Conservation (phyloP, 2,797 vertebrate genomes). For the Molossus molossus region DNA sequence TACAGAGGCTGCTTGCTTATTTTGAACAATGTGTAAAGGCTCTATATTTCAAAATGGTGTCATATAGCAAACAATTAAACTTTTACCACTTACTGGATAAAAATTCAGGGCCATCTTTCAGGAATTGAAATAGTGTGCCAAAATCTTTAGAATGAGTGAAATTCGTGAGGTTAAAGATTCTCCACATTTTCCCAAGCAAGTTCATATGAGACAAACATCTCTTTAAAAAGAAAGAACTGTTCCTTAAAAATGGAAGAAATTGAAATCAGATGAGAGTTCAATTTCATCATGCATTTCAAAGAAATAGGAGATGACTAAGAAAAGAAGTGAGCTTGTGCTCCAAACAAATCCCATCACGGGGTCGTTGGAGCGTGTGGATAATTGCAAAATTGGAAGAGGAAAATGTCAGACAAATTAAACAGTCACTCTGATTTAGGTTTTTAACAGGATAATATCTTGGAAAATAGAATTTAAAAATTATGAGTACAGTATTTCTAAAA, state of each 20-base stretch:
- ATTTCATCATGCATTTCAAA: slow-evolving; percentile 42
- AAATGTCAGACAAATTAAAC: slow-evolving; percentile 20
- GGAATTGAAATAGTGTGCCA: slow-evolving; percentile 15
- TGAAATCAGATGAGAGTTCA: slow-evolving; percentile 8
- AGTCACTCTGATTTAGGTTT: background rate
- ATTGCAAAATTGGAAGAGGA: background rate
- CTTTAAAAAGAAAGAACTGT: slow-evolving; percentile 52
- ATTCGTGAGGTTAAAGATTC: background rate
- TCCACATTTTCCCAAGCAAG: slow-evolving; percentile 21
- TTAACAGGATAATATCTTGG: background rate
- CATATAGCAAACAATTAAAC: background rate
- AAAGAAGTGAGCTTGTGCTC: slow-evolving; percentile 8
- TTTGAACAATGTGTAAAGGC: slow-evolving; percentile 2
- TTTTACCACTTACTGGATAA: background rate
- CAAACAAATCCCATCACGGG: background rate
- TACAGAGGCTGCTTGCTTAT: background rate
- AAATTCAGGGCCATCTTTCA: background rate
- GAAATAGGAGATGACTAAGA: background rate
- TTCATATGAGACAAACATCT: slow-evolving; percentile 17
- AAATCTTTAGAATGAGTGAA: slow-evolving; percentile 45
- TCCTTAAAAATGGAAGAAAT: slow-evolving; percentile 4
- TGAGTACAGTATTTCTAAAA: slow-evolving; percentile 24
- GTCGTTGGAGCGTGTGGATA: slow-evolving; percentile 10
- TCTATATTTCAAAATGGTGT: slow-evolving; percentile 56
- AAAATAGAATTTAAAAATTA: slow-evolving; percentile 14